These are phyloP conservation scores for Dolichallabes microphthalmus DNA, from an alignment of 2,113 vertebrate genomes.

Conservation along the genomic window DNA sequence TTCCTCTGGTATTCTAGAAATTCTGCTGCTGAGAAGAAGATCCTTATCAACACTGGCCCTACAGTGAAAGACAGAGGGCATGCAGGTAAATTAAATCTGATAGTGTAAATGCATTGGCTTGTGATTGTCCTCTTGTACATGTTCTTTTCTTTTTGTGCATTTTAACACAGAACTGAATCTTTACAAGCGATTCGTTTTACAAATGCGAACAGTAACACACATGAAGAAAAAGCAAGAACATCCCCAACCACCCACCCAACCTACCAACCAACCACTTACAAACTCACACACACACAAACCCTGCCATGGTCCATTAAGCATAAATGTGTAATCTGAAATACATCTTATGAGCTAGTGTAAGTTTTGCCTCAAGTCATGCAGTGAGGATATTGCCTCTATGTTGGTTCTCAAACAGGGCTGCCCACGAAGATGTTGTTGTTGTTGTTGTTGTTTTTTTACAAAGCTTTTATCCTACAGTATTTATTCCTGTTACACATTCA, in stretches of 20 bases:
- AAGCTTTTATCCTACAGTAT: not conserved
- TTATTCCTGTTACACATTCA: not conserved
- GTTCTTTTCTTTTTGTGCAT: not conserved
- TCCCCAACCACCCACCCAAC: not conserved
- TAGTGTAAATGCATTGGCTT: not conserved
- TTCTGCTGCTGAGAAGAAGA: conserved; percentile 32
- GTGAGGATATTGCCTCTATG: not conserved
- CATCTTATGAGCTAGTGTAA: conserved; percentile 3
- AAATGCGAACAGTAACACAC: not conserved
- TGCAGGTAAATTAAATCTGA: conserved; percentile 14
- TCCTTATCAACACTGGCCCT: conserved; percentile 11
- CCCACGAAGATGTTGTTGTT: not conserved
- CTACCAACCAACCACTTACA: not conserved
- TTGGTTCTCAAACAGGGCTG: not conserved
- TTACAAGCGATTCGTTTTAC: not conserved
- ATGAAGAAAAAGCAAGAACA: not conserved
- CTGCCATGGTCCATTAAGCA: conserved; percentile 22
- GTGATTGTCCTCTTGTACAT: not conserved
- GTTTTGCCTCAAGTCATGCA: conserved; percentile 9
- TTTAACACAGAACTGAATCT: not conserved
- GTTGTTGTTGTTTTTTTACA: not conserved
- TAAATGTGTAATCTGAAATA: not conserved
- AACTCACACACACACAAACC: not conserved
- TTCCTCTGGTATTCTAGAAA: not conserved
- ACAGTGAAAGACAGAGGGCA: not conserved